Base-by-base conservation (phyloP, 2,888 invertebrate species). In the Aproaerema taeniolella region DNA sequence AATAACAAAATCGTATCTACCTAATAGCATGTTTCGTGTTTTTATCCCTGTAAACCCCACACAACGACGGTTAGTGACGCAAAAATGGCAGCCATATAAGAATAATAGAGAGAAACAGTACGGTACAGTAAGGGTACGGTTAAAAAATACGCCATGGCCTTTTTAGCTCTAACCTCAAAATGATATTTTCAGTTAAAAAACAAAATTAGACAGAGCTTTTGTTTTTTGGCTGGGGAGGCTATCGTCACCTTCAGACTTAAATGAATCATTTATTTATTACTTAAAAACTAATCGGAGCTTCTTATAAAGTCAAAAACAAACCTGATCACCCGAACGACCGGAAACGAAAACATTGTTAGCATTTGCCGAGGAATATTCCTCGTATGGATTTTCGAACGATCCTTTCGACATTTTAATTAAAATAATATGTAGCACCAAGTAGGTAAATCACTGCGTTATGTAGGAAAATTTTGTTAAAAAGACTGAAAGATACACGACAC, bases 381-480 rank as follows among this genome's bases (percentile, higher is more conserved):
- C 65, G 53, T 71, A 88, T 8, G 75, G 63, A 63, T 89, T 89
- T 50, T 75, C 68, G 62, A 88, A 89, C 53, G 58, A 63, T 36
- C 64, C 64, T 52, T 63, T 68, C 8, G 56, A 41, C 31, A 63
- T 28, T 76, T 78, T 77, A 24, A 25, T 12, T 20, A 33, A 13
- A 33, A 28, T 9, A 16, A 32, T 14, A 28, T 5, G 14, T 31
- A 20, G n/a, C n/a, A n/a, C n/a, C n/a, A n/a, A n/a, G n/a, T n/a
- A n/a, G n/a, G n/a, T n/a, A n/a, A n/a, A n/a, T n/a, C n/a, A n/a
- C n/a, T n/a, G n/a, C n/a, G n/a, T n/a, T n/a, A n/a, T n/a, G n/a
- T n/a, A n/a, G n/a, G n/a, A n/a, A n/a, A n/a, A n/a, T n/a, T n/a
- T n/a, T n/a, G n/a, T n/a, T n/a, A n/a, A n/a, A n/a, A n/a, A n/a